Evolutionary conservation across 2,797 vertebrate species (phyloP).

Genomic region (Bradypodion pumilum): DNA sequence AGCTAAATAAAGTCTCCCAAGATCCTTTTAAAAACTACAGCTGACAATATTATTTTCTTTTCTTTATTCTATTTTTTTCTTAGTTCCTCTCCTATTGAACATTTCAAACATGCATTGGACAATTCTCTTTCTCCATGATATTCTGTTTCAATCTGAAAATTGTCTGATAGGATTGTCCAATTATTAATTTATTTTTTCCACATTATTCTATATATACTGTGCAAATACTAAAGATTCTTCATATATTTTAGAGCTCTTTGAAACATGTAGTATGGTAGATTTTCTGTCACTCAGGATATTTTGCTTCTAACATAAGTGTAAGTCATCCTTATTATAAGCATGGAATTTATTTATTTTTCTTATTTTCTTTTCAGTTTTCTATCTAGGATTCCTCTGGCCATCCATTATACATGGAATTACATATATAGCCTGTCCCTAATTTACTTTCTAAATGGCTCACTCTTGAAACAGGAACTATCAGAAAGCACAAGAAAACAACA

Average conservation of each 20-base stretch:
- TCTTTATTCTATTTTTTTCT: background rate
- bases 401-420: too few relatives aligned
- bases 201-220: background rate
- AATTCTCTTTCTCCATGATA: background rate
- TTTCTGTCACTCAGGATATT: background rate
- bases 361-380: constrained; percentile 10
- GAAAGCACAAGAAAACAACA: background rate
- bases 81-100: background rate
- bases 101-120: constrained; percentile 21
- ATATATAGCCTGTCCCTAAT: too few relatives aligned
- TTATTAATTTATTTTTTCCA: background rate
- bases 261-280: background rate
- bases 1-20: constrained; percentile 23
- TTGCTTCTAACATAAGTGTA: background rate
- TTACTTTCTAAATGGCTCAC: background rate
- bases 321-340: background rate
- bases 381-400: background rate
- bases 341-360: background rate
- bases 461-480: background rate
- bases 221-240: background rate
- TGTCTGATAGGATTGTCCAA: background rate
- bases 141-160: background rate
- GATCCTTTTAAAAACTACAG: background rate
- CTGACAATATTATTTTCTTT: constrained; percentile 12
- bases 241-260: background rate